Evolutionary conservation across 2,888 invertebrate genomes (phyloP).

Genomic region (Gari tellinella): DNA sequence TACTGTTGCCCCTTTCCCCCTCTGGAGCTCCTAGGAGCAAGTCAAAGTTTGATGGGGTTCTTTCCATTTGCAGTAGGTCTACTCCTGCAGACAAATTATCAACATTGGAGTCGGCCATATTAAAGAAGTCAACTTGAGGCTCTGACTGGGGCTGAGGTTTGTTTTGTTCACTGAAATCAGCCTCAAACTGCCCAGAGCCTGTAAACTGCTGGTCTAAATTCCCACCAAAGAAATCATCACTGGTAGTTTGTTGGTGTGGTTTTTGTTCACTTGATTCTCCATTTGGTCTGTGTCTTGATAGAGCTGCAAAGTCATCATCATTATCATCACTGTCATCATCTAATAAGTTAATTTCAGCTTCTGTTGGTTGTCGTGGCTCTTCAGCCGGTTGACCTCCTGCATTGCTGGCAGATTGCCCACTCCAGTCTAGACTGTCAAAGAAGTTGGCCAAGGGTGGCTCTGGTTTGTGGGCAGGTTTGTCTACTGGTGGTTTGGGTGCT

Average conservation of each 20-base stretch:
- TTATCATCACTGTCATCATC: slow-evolving; percentile 73
- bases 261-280: slow-evolving; percentile 18
- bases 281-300: slow-evolving; percentile 62
- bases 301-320: slow-evolving; percentile 69
- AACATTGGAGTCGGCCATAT: slow-evolving; percentile 56
- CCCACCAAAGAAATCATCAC: not conserved
- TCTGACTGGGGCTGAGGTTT: slow-evolving; percentile 8
- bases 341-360: slow-evolving; percentile 62
- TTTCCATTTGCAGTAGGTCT: slow-evolving; percentile 70
- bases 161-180: slow-evolving; percentile 21
- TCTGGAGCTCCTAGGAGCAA: slow-evolving; percentile 64
- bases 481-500: slow-evolving; percentile 37
- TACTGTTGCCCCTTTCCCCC: slow-evolving; percentile 14
- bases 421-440: slow-evolving; percentile 66
- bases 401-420: not conserved
- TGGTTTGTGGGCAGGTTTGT: slow-evolving; percentile 27
- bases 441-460: slow-evolving; percentile 51
- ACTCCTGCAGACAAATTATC: slow-evolving; percentile 57
- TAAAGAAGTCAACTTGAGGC: slow-evolving; percentile 71
- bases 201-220: no score
- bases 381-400: slow-evolving; percentile 20
- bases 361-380: slow-evolving; percentile 42
- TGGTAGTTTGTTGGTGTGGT: not conserved
- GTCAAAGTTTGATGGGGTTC: slow-evolving; percentile 73
- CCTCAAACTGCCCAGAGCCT: slow-evolving; percentile 27